phyloP scores from a whole-genome alignment of 1,140 invertebrate genomes.

The Caenorhabditis remanei region DNA sequence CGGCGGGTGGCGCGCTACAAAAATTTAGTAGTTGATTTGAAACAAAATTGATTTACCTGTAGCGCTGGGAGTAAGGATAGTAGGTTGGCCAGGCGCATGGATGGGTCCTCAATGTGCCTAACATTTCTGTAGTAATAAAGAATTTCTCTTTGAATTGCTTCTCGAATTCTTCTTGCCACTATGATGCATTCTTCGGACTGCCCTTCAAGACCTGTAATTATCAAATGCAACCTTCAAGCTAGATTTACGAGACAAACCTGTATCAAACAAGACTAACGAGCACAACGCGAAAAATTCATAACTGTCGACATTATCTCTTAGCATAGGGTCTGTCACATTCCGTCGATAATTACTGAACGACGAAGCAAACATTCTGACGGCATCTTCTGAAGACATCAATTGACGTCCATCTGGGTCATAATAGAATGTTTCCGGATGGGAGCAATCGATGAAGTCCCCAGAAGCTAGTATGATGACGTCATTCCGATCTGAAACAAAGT shows the following conservation, averaged over 20 bases:
- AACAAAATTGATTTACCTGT: not conserved
- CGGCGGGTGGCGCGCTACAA: constrained; percentile 53
- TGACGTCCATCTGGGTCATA: constrained; percentile 49
- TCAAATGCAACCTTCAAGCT: not conserved
- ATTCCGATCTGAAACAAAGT: constrained; percentile 45
- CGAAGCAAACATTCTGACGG: constrained; percentile 55
- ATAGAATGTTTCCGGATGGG: constrained; percentile 58
- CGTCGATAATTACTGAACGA: constrained; percentile 48
- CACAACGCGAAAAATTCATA: constrained; percentile 59
- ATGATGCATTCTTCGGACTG: constrained; percentile 53
- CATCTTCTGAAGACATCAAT: constrained; percentile 58
- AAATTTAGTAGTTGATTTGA: not conserved
- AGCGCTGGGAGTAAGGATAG: constrained; percentile 52
- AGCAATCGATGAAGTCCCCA: constrained; percentile 58
- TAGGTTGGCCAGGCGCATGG: constrained; percentile 36
- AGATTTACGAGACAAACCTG: not conserved
- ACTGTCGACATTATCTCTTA: constrained; percentile 35
- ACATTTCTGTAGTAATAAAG: constrained; percentile 55
- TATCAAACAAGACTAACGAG: constrained; percentile 58
- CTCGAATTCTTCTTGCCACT: constrained; percentile 35
- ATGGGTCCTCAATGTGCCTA: constrained; percentile 21
- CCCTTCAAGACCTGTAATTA: constrained; percentile 25
- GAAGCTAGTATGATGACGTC: constrained; percentile 54
- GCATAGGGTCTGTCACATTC: constrained; percentile 57
- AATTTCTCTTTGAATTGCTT: constrained; percentile 26